Evolutionary conservation across 2,888 invertebrate genomes (phyloP).

Genomic region (Byasa hedistus): DNA sequence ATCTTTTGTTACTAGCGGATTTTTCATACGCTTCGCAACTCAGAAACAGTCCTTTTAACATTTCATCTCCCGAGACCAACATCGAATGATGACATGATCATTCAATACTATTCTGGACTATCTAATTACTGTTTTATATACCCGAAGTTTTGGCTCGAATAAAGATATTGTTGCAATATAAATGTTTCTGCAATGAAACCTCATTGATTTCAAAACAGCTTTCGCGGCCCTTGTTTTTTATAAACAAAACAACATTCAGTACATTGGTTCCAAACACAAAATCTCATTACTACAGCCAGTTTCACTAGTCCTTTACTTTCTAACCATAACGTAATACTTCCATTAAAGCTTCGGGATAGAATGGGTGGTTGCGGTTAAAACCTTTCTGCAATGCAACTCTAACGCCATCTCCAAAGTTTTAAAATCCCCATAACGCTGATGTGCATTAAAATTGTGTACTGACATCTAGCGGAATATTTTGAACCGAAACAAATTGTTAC

Average conservation of each 20-base stretch:
- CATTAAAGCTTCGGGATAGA: too few species aligned
- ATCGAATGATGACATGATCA: conserved; percentile 2
- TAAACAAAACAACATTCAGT: too few species aligned
- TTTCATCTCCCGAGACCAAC: conserved; percentile 2
- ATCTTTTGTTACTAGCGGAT: conserved; percentile 18
- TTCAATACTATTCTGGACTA: not conserved
- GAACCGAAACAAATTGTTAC: not conserved
- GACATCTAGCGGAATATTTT: conserved; percentile 28
- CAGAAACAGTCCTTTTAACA: conserved; percentile 19
- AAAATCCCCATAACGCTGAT: conserved; percentile 1
- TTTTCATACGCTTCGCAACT: conserved; percentile 11
- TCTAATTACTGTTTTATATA: not conserved
- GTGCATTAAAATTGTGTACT: conserved; percentile 16
- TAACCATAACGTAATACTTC: too few species aligned
- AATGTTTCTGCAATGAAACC: not conserved
- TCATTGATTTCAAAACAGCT: too few species aligned
- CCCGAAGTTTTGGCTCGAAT: not conserved
- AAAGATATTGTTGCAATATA: not conserved
- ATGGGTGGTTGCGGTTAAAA: conserved; percentile 1
- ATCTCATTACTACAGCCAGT: too few species aligned
- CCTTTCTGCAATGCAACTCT: not conserved
- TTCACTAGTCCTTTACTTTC: too few species aligned
- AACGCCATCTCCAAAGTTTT: conserved; percentile 24
- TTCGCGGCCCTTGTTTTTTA: too few species aligned
- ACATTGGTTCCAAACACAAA: too few species aligned